phyloP scores from a whole-genome alignment of 2,113 vertebrate species.

The Regulus satrapa region DNA sequence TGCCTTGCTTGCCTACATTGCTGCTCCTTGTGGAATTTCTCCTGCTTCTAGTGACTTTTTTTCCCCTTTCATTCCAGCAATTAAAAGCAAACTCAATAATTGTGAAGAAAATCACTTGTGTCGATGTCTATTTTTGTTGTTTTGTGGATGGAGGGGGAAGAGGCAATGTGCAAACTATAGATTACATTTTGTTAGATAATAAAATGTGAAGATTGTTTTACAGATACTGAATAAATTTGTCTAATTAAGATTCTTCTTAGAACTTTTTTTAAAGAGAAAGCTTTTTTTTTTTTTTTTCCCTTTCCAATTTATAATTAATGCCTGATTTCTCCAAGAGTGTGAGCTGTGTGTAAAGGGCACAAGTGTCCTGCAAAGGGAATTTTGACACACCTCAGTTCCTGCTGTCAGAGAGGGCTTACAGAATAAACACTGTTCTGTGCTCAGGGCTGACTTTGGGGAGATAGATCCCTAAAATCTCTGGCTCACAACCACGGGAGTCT shows the following conservation, averaged over 20 bases:
- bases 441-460: background rate
- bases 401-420: background rate
- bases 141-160: slow-evolving; percentile 20
- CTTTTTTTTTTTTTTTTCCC: background rate
- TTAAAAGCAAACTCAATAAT: slow-evolving; percentile 31
- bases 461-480: background rate
- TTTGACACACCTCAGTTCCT: background rate
- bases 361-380: background rate
- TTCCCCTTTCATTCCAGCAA: slow-evolving; percentile 7
- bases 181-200: background rate
- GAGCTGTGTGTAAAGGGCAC: background rate
- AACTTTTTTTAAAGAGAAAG: background rate
- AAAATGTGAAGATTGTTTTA: background rate
- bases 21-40: slow-evolving; percentile 41
- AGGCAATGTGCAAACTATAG: background rate
- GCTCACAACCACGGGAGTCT: background rate
- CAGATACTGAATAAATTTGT: background rate
- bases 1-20: slow-evolving; percentile 20
- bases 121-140: background rate
- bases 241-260: background rate
- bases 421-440: background rate
- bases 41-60: slow-evolving; percentile 16
- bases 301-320: background rate
- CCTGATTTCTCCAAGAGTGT: background rate
- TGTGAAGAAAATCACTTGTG: background rate